Evolutionary conservation across 30 jellyfish, hydroid and myxozoan genomes (phyloP).

Genomic region (Hydractinia symbiolongicarpus): DNA sequence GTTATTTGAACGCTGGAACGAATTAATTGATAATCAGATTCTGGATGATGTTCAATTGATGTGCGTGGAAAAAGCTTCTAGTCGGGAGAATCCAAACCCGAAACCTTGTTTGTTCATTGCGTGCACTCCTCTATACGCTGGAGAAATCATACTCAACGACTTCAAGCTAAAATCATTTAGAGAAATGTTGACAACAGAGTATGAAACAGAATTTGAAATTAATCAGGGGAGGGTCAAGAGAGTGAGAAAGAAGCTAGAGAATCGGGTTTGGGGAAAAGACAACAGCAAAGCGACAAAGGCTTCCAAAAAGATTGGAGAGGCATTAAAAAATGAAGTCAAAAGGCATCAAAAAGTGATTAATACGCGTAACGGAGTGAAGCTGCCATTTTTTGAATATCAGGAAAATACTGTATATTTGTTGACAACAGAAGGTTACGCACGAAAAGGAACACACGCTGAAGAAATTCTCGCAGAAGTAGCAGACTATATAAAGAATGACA

Average conservation of each 20-base stretch:
- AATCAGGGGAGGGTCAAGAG: neutral
- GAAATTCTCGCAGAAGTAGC: neutral
- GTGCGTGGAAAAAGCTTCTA: neutral
- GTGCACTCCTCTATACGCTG: constrained; percentile 19
- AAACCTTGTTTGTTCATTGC: constrained; percentile 3
- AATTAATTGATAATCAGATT: neutral
- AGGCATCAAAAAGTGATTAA: neutral
- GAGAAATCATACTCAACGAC: neutral
- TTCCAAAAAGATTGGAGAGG: neutral
- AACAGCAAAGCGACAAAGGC: neutral
- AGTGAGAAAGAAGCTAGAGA: neutral
- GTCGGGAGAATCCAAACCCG: constrained; percentile 15
- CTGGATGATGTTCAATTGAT: constrained; percentile 19
- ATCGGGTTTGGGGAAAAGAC: neutral
- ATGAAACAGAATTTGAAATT: neutral
- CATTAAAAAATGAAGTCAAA: neutral
- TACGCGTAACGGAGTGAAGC: constrained; percentile 1
- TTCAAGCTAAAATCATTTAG: neutral
- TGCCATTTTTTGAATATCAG: neutral
- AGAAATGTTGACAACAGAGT: neutral
- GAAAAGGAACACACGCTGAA: neutral
- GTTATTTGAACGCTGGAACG: constrained; percentile 1
- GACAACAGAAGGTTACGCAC: neutral
- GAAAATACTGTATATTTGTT: neutral
- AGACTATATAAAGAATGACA: neutral